A percentile compares a stretch with the other conserved stretches of the same genome.
Conservation (phyloP, 2,797 vertebrate species). For the Erpetoichthys calabaricus region DNA sequence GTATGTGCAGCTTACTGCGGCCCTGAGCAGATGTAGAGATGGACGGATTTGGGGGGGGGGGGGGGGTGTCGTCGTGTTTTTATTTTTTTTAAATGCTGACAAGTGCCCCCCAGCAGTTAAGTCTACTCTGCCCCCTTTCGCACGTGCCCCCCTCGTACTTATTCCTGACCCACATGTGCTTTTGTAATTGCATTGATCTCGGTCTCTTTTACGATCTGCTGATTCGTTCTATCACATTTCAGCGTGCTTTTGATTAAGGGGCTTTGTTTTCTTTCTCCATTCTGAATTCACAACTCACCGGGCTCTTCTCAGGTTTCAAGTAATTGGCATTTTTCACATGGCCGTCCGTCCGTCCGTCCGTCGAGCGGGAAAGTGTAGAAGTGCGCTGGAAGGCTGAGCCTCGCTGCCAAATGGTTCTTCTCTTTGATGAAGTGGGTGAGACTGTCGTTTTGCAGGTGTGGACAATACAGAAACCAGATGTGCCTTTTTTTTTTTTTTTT, state of each 20-base stretch:
- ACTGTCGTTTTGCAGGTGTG: constrained; percentile 20
- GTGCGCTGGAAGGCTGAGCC: neutral
- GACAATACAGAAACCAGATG: constrained; percentile 27
- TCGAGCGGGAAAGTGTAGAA: constrained; percentile 10
- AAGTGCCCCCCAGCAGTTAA: too few relatives aligned
- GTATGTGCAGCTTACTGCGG: too few relatives aligned
- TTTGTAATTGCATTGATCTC: constrained; percentile 38
- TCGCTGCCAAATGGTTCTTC: constrained; percentile 12
- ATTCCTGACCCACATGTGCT: constrained; percentile 11
- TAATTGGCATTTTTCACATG: constrained; percentile 38
- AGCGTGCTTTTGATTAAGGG: constrained; percentile 23
- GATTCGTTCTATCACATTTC: constrained; percentile 34
- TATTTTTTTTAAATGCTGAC: too few relatives aligned
- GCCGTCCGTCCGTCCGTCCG: neutral
- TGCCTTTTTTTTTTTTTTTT: neutral
- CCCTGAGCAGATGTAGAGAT: too few relatives aligned
- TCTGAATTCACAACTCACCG: constrained; percentile 24
- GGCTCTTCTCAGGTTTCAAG: constrained; percentile 24
- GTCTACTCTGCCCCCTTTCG: neutral
- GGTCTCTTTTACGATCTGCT: constrained; percentile 24
- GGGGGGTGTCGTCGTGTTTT: too few relatives aligned
- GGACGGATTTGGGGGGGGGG: too few relatives aligned
- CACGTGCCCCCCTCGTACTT: neutral
- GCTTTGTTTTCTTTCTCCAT: constrained; percentile 24
- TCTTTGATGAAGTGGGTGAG: constrained; percentile 18